Evolutionary conservation across 2,113 vertebrate genomes (phyloP).

Genomic region (Rana temporaria): DNA sequence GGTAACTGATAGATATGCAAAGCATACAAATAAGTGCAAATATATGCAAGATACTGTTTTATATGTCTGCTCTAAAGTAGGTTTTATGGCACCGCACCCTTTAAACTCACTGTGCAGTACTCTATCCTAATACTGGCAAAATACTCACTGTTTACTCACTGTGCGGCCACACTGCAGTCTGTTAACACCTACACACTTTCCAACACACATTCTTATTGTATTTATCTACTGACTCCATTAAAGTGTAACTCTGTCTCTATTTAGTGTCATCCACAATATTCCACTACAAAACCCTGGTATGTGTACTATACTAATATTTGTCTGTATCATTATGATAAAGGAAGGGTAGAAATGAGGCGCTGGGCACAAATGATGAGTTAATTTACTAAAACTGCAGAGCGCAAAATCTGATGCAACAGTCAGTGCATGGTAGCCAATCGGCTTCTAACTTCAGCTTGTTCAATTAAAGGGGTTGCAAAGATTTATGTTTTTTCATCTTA

Average conservation of each 20-base stretch:
- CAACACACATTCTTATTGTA: neutral
- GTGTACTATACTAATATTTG: too few species aligned
- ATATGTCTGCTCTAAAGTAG: neutral
- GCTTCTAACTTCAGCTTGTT: too few species aligned
- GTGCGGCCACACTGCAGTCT: slow-evolving; percentile 27
- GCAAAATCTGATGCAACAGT: too few species aligned
- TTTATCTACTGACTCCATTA: neutral
- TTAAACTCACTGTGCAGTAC: slow-evolving; percentile 16
- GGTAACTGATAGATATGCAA: neutral
- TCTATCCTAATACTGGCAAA: slow-evolving; percentile 19
- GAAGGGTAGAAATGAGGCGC: too few species aligned
- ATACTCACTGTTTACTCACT: slow-evolving; percentile 43
- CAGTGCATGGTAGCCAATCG: too few species aligned
- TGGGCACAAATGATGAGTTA: too few species aligned
- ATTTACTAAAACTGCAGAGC: too few species aligned
- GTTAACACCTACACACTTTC: slow-evolving; percentile 11
- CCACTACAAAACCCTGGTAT: too few species aligned
- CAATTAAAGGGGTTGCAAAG: too few species aligned
- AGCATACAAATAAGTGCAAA: neutral
- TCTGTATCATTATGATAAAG: too few species aligned
- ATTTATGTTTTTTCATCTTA: too few species aligned
- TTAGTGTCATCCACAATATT: too few species aligned
- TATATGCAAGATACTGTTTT: neutral
- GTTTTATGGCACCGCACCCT: slow-evolving; percentile 42
- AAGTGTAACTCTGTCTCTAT: neutral